Evolutionary conservation across 2,888 invertebrate genomes (phyloP).

Genomic region (Meteorus colon): DNA sequence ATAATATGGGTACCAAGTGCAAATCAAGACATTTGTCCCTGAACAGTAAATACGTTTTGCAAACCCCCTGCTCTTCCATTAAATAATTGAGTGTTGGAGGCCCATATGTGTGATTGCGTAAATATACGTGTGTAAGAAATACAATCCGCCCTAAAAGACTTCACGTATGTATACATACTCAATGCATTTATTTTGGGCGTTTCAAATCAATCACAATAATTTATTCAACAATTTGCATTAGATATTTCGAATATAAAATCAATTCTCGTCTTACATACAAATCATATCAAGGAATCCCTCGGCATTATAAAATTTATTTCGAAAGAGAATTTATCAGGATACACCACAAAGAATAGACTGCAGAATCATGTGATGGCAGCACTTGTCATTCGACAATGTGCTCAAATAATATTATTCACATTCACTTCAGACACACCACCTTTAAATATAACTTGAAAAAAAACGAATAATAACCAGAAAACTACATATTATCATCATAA

Average conservation of each 20-base stretch:
- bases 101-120: constrained; percentile 22
- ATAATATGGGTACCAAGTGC: constrained; percentile 55
- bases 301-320: too few relatives aligned
- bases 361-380: constrained; percentile 18
- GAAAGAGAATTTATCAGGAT: too few relatives aligned
- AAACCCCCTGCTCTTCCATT: constrained; percentile 47
- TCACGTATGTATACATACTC: neutral
- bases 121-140: constrained; percentile 9
- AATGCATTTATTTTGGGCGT: constrained; percentile 22
- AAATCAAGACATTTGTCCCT: constrained; percentile 69
- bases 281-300: neutral
- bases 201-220: constrained; percentile 20
- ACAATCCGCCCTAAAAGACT: neutral
- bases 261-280: neutral
- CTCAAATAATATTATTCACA: neutral
- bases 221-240: neutral
- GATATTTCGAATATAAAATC: constrained; percentile 6
- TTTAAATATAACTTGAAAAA: too few relatives aligned
- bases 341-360: too few relatives aligned
- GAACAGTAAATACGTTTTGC: constrained; percentile 65
- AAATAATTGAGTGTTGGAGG: constrained; percentile 38
- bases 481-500: too few relatives aligned
- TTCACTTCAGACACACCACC: too few relatives aligned
- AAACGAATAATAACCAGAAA: too few relatives aligned
- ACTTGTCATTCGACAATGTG: constrained; percentile 7